These are phyloP conservation scores for Notarius lentiginosus DNA, from an alignment of 2,113 vertebrate genomes.

Conservation along the genomic window DNA sequence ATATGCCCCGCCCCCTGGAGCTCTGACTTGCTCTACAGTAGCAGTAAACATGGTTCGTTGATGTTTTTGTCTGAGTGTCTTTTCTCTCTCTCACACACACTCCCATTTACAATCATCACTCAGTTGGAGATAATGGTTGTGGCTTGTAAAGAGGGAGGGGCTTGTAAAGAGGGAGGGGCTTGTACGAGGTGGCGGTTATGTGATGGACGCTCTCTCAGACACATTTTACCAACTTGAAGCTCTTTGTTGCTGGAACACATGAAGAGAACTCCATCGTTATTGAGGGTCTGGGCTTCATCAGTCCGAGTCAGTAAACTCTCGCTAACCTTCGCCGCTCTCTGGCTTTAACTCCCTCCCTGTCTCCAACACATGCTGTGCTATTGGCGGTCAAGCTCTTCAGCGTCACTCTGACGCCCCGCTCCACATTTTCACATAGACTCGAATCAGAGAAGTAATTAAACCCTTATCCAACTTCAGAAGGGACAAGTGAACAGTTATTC, in stretches of 20 bases:
- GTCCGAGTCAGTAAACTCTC: neutral
- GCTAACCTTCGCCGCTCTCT: neutral
- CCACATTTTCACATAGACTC: neutral
- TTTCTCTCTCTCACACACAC: no score
- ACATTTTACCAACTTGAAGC: no score
- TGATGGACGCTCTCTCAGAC: no score
- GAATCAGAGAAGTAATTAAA: neutral
- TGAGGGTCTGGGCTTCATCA: no score
- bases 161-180: slow-evolving; percentile 6
- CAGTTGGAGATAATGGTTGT: neutral
- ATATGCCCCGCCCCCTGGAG: neutral
- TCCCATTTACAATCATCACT: no score
- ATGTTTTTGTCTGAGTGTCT: no score
- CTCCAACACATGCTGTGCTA: neutral
- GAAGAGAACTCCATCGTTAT: no score
- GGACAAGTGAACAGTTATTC: neutral
- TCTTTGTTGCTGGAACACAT: no score
- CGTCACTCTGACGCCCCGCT: neutral
- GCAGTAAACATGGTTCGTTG: neutral
- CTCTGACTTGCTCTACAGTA: neutral
- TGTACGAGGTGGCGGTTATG: neutral
- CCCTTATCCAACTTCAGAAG: neutral
- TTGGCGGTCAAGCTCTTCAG: neutral
- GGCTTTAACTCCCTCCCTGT: neutral
- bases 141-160: neutral